Percentiles rank a stretch among this genome's conserved stretches.
phyloP scores from a whole-genome alignment of 1,140 invertebrate species.

The Orius laevigatus region DNA sequence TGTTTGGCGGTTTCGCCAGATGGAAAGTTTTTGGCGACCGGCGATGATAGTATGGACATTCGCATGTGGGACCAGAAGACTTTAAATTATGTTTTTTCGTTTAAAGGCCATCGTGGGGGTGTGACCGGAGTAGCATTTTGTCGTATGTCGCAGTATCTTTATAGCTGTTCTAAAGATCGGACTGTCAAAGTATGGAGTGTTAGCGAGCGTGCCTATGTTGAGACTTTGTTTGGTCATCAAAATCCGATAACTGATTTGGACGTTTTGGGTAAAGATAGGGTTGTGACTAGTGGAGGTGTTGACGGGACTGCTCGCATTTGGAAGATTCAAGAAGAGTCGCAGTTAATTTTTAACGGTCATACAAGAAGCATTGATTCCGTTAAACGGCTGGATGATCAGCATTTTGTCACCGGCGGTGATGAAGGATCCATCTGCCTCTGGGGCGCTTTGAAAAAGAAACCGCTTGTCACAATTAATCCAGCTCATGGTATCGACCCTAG shows the following conservation, averaged over 20 bases:
- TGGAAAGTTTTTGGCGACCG: conserved; percentile 66
- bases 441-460: conserved; percentile 82
- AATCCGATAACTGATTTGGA: conserved; percentile 78
- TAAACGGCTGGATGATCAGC: conserved; percentile 76
- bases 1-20: conserved; percentile 68
- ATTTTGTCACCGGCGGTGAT: conserved; percentile 79
- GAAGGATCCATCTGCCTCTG: conserved; percentile 79
- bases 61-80: conserved; percentile 62
- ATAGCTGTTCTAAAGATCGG: conserved; percentile 53
- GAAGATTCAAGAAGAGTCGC: conserved; percentile 94
- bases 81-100: conserved; percentile 60
- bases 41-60: conserved; percentile 44
- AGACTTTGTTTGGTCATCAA: conserved; percentile 90
- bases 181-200: conserved; percentile 86
- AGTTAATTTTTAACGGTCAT: conserved; percentile 78
- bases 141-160: conserved; percentile 73
- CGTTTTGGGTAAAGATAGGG: conserved; percentile 56
- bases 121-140: conserved; percentile 74
- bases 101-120: conserved; percentile 58
- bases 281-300: conserved; percentile 73
- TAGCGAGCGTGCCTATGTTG: conserved; percentile 89
- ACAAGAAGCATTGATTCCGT: conserved; percentile 70
- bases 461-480: conserved; percentile 34
- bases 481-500: conserved; percentile 54
- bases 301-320: conserved; percentile 78